Evolutionary conservation across 1,140 invertebrate species (phyloP).

Genomic region (Argopecten irradians): DNA sequence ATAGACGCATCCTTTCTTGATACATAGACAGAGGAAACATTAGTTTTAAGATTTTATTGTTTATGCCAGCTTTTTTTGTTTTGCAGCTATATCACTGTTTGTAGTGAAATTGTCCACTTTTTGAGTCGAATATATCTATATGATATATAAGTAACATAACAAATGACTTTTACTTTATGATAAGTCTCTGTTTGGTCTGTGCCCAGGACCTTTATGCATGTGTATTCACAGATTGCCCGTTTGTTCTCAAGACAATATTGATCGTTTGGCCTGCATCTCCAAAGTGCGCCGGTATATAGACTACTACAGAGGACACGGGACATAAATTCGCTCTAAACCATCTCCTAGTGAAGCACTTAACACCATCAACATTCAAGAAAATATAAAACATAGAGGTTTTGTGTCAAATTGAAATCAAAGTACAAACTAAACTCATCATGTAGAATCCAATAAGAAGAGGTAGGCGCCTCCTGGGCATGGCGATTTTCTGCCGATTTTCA

Average conservation of each 20-base stretch:
- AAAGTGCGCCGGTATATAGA: neutral
- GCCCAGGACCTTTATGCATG: too few relatives aligned
- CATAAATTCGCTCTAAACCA: neutral
- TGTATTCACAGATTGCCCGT: too few relatives aligned
- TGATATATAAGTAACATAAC: neutral
- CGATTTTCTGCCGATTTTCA: conserved; percentile 14
- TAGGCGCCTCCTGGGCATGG: neutral
- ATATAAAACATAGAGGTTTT: neutral
- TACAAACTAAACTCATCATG: neutral
- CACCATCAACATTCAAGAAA: conserved; percentile 6
- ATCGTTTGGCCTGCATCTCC: neutral
- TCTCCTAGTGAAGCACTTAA: neutral
- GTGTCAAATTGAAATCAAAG: conserved; percentile 22
- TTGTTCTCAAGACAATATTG: neutral
- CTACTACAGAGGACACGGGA: neutral
- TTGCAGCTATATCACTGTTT: neutral
- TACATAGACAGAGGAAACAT: neutral
- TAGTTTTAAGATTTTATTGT: neutral
- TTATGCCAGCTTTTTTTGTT: neutral
- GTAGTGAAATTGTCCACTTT: neutral
- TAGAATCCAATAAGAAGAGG: neutral
- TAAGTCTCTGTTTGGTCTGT: neutral
- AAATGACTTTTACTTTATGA: neutral
- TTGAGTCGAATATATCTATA: neutral
- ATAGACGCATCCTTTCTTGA: neutral